phyloP scores from a whole-genome alignment of 1,140 invertebrate species.

The Musca domestica region DNA sequence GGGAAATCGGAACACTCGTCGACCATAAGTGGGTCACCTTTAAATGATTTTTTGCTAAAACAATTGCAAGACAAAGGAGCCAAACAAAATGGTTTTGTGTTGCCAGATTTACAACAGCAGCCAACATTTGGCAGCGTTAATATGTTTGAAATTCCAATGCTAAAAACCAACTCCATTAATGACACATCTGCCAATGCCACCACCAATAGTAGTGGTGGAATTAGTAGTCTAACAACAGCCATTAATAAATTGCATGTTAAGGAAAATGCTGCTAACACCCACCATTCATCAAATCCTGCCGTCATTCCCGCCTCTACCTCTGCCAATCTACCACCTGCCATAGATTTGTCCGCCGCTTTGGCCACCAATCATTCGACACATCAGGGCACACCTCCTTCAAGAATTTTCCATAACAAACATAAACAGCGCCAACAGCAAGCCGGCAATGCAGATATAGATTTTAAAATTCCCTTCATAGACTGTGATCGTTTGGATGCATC shows the following conservation, averaged over 20 bases:
- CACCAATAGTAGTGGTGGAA: background rate
- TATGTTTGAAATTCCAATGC: constrained; percentile 13
- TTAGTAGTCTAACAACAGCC: constrained; percentile 10
- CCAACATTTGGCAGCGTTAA: background rate
- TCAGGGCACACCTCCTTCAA: constrained; percentile 6
- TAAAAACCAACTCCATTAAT: constrained; percentile 7
- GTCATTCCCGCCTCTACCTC: background rate
- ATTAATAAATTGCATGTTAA: constrained; percentile 18
- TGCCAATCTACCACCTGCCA: background rate
- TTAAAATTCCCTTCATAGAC: constrained; percentile 45
- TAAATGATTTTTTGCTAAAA: constrained; percentile 22
- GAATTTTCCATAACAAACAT: background rate
- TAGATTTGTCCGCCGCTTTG: constrained; percentile 25
- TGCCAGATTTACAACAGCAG: constrained; percentile 17
- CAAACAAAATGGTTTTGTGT: constrained; percentile 15
- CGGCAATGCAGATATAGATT: constrained; percentile 32
- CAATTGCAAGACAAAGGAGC: constrained; percentile 18
- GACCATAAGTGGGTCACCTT: background rate
- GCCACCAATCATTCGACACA: constrained; percentile 28
- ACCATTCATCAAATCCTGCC: background rate
- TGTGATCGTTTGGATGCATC: constrained; percentile 30
- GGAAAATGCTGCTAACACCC: background rate
- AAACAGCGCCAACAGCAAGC: background rate
- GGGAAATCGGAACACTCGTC: too few species aligned
- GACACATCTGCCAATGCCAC: background rate